Conservation (phyloP, 1,140 invertebrate genomes). For the Drosophila nannoptera region DNA sequence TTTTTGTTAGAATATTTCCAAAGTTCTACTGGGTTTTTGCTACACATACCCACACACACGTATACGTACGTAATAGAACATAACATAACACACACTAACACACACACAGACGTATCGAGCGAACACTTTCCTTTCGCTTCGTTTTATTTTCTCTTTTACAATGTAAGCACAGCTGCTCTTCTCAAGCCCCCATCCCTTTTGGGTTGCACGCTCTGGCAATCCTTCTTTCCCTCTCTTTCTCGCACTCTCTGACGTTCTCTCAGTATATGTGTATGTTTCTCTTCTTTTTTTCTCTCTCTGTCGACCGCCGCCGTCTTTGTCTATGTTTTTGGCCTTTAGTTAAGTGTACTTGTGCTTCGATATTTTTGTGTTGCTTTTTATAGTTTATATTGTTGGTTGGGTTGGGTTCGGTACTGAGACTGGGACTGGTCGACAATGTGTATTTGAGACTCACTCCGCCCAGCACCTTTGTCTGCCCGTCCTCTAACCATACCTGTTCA, state of each 20-base stretch:
- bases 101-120: constrained; percentile 12
- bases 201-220: constrained; percentile 8
- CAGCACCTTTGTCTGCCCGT: not conserved
- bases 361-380: constrained; percentile 73
- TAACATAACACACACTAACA: constrained; percentile 23
- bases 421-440: constrained; percentile 46
- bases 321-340: constrained; percentile 66
- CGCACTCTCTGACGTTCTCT: constrained; percentile 4
- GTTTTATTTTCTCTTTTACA: constrained; percentile 41
- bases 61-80: constrained; percentile 16
- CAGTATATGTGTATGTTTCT: not conserved
- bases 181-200: not conserved
- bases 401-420: constrained; percentile 41
- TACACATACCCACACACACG: constrained; percentile 10
- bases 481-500: not conserved
- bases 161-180: constrained; percentile 31
- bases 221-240: constrained; percentile 5
- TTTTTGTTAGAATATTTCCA: constrained; percentile 4
- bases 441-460: constrained; percentile 13
- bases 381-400: constrained; percentile 69
- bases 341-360: constrained; percentile 65
- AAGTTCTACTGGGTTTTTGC: constrained; percentile 35
- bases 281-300: constrained; percentile 3
- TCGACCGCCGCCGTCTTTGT: constrained; percentile 27
- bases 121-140: constrained; percentile 41